phyloP scores from a whole-genome alignment of 2,113 vertebrate species.

The Sphyrna mokarran region DNA sequence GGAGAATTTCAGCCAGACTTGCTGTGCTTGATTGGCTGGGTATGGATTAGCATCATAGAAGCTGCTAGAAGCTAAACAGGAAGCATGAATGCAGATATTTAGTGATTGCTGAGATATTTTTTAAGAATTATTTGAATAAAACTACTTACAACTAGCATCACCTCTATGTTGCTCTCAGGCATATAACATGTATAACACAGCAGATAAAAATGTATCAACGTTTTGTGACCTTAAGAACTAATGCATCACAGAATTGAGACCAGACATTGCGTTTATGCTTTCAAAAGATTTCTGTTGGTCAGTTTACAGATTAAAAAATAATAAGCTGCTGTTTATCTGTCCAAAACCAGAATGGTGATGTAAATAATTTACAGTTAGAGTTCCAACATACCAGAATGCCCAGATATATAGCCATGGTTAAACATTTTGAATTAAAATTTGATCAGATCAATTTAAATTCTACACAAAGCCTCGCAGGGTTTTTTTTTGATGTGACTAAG shows the following conservation, averaged over 20 bases:
- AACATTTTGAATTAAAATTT: not conserved
- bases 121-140: too few species aligned
- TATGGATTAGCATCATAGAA: too few species aligned
- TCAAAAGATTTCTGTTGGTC: not conserved
- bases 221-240: not conserved
- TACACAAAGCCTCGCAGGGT: not conserved
- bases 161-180: too few species aligned
- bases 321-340: not conserved
- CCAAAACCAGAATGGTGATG: not conserved
- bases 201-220: not conserved
- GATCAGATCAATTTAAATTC: not conserved
- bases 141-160: too few species aligned
- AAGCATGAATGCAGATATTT: too few species aligned
- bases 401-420: not conserved
- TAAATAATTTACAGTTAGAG: not conserved
- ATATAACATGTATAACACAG: too few species aligned
- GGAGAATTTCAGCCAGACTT: too few species aligned
- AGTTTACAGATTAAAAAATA: not conserved
- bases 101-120: too few species aligned
- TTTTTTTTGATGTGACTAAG: not conserved
- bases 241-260: not conserved
- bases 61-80: too few species aligned
- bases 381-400: not conserved
- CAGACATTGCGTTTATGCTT: not conserved
- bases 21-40: too few species aligned